These are phyloP conservation scores for Archips crataeganus DNA, from an alignment of 2,888 invertebrate species.

Conservation along the genomic window DNA sequence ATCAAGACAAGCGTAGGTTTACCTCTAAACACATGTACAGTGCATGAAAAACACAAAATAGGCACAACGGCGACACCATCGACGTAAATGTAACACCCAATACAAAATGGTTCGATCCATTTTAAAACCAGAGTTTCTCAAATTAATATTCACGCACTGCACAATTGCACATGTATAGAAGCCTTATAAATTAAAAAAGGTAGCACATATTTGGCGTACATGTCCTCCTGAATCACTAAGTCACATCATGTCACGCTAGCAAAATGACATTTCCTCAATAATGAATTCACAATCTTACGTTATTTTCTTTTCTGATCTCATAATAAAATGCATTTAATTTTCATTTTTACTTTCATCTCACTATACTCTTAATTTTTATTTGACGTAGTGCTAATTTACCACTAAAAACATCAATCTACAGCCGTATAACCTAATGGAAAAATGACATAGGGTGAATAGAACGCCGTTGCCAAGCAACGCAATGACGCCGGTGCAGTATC, in stretches of 20 bases:
- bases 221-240: too few species aligned
- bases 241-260: background rate
- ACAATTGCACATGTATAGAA: background rate
- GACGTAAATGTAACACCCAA: background rate
- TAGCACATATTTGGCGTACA: background rate
- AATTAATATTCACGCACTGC: background rate
- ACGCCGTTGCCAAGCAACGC: conserved; percentile 74
- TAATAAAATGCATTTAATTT: background rate
- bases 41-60: background rate
- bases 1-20: background rate
- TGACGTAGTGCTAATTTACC: background rate
- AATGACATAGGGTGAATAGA: conserved; percentile 20
- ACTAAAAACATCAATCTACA: background rate
- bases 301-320: background rate
- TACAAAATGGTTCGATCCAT: background rate
- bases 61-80: background rate
- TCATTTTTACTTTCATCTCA: background rate
- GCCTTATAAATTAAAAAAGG: background rate
- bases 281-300: background rate
- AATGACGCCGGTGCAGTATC: conserved; percentile 60
- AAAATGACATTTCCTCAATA: background rate
- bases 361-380: background rate
- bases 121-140: background rate
- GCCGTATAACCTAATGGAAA: conserved; percentile 7
- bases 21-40: background rate